These are phyloP conservation scores for Scaptomyza polygonia DNA, from an alignment of 2,888 invertebrate genomes.

Conservation along the genomic window DNA sequence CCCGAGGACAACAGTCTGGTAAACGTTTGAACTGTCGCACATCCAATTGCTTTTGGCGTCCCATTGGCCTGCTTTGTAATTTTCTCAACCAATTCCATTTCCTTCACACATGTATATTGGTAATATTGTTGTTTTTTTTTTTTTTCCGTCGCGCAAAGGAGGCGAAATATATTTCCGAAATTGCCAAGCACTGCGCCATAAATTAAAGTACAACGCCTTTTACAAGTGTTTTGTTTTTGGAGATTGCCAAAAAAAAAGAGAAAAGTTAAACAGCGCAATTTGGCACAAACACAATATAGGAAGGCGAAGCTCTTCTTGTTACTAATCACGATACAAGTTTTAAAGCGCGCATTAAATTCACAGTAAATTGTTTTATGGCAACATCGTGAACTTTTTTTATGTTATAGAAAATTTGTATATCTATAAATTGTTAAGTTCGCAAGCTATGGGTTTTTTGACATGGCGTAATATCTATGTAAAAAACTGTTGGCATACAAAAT, in stretches of 20 bases:
- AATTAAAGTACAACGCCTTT: conserved; percentile 30
- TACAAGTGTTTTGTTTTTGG: neutral
- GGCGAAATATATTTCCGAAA: conserved; percentile 20
- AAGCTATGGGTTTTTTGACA: too few relatives aligned
- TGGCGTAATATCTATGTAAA: too few relatives aligned
- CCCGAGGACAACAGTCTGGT: neutral
- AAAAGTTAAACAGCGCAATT: conserved; percentile 1
- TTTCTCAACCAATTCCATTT: conserved; percentile 36
- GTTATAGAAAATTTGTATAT: neutral
- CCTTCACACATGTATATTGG: conserved; percentile 39
- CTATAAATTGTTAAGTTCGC: neutral
- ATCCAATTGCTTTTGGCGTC: conserved; percentile 51
- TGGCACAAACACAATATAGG: neutral
- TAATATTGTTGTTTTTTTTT: conserved; percentile 6
- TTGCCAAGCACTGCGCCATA: conserved; percentile 31
- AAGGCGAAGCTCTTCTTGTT: conserved; percentile 15
- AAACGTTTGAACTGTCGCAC: neutral
- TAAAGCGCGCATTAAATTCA: conserved; percentile 11
- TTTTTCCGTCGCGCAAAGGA: conserved; percentile 3
- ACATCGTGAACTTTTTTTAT: neutral
- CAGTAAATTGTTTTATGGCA: conserved; percentile 17
- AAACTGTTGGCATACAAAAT: too few relatives aligned
- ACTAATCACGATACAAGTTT: conserved; percentile 15
- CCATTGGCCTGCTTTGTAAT: conserved; percentile 45
- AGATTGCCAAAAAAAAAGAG: neutral